phyloP scores from a whole-genome alignment of 1,140 invertebrate genomes.

The Oncopodura yosiiana region DNA sequence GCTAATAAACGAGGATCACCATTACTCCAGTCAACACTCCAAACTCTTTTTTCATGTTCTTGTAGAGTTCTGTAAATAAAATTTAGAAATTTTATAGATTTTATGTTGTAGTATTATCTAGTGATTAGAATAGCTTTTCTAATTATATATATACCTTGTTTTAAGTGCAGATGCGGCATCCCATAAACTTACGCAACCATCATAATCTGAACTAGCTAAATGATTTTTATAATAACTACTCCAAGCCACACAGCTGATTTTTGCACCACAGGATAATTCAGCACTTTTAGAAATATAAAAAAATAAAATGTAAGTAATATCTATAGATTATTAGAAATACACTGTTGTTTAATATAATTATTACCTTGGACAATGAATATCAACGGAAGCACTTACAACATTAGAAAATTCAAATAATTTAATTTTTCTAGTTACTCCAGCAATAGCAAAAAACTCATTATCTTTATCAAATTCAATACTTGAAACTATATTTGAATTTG shows the following conservation, averaged over 20 bases:
- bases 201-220: slow-evolving; percentile 89
- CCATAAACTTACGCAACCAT: slow-evolving; percentile 88
- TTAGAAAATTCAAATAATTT: slow-evolving; percentile 85
- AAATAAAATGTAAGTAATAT: too few species aligned
- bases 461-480: slow-evolving; percentile 97
- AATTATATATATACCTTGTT: slow-evolving; percentile 41
- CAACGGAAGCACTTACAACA: slow-evolving; percentile 68
- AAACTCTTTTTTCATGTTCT: slow-evolving; percentile 92
- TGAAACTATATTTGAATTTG: slow-evolving; percentile 86
- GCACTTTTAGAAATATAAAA: too few species aligned
- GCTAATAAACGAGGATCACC: slow-evolving; percentile 83
- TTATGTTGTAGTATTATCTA: not conserved
- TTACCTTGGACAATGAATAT: slow-evolving; percentile 86
- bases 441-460: slow-evolving; percentile 91
- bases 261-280: slow-evolving; percentile 88
- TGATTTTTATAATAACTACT: slow-evolving; percentile 84
- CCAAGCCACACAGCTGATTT: slow-evolving; percentile 92
- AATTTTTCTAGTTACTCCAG: slow-evolving; percentile 89
- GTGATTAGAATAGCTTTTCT: not conserved
- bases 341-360: too few species aligned
- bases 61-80: slow-evolving; percentile 50
- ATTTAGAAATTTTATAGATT: not conserved
- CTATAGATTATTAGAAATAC: too few species aligned
- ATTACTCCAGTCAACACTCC: slow-evolving; percentile 93
- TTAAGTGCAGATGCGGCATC: slow-evolving; percentile 71